Evolutionary conservation across 2,797 vertebrate genomes (phyloP).

Genomic region (Fistularia tabacaria): DNA sequence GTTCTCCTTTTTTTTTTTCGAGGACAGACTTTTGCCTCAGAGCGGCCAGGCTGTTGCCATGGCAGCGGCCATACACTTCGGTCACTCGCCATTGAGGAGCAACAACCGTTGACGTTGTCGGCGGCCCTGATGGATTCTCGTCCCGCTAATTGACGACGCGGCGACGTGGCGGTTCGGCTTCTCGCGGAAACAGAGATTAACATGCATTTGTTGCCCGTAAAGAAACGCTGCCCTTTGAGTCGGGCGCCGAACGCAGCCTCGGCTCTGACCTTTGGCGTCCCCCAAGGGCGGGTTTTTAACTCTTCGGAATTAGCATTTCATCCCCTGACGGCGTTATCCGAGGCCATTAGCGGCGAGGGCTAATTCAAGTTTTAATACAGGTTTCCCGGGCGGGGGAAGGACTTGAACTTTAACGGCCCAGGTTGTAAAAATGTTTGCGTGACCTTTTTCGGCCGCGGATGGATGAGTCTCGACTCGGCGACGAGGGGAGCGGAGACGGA

Average conservation of each 20-base stretch:
- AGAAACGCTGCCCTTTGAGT: slow-evolving; percentile 57
- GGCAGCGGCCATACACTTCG: slow-evolving; percentile 64
- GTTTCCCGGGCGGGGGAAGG: slow-evolving; percentile 10
- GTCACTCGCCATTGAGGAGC: slow-evolving; percentile 82
- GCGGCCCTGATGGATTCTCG: slow-evolving; percentile 60
- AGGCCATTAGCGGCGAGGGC: slow-evolving; percentile 4
- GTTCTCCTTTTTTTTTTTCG: too few relatives aligned
- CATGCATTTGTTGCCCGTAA: slow-evolving; percentile 41
- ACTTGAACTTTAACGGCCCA: slow-evolving; percentile 17
- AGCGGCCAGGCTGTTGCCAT: slow-evolving; percentile 63
- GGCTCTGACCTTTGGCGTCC: slow-evolving; percentile 62
- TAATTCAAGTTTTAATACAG: slow-evolving; percentile 26
- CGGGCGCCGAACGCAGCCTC: slow-evolving; percentile 40
- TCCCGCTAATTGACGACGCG: slow-evolving; percentile 52
- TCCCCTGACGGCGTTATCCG: slow-evolving; percentile 18
- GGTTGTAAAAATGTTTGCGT: slow-evolving; percentile 25
- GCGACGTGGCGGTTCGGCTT: slow-evolving; percentile 22
- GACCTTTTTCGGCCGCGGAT: slow-evolving; percentile 34
- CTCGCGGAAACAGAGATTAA: slow-evolving; percentile 49
- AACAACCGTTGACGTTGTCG: slow-evolving; percentile 64
- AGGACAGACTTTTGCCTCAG: slow-evolving; percentile 40
- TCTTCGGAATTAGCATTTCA: slow-evolving; percentile 38
- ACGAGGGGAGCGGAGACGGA: neutral
- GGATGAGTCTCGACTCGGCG: slow-evolving; percentile 6
- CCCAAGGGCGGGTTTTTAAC: slow-evolving; percentile 35